phyloP scores from a whole-genome alignment of 2,797 vertebrate genomes.

The Scolopax rusticola region DNA sequence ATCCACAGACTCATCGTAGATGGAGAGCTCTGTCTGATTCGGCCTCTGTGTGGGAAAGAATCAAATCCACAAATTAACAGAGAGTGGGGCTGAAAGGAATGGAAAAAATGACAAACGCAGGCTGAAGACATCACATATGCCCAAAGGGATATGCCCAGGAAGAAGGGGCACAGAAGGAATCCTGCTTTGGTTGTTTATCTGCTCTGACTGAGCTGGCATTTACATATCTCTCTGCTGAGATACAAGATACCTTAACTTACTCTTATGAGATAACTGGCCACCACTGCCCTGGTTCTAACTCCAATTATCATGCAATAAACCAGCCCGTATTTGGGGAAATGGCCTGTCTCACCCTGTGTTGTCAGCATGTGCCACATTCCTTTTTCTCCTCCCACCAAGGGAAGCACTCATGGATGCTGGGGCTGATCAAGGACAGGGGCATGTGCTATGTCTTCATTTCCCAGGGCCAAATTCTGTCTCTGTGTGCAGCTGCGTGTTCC shows the following conservation, averaged over 20 bases:
- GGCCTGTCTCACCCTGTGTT: background rate
- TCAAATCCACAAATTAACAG: background rate
- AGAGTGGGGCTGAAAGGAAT: background rate
- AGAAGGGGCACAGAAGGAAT: background rate
- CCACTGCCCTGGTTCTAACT: background rate
- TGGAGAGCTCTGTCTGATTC: slow-evolving; percentile 67
- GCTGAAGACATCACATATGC: background rate
- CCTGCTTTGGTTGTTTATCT: background rate
- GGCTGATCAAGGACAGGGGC: background rate
- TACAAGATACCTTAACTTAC: background rate
- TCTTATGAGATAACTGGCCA: background rate
- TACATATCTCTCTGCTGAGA: background rate
- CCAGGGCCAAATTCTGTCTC: background rate
- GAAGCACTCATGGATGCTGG: background rate
- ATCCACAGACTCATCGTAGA: slow-evolving; percentile 61
- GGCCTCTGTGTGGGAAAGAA: slow-evolving; percentile 26
- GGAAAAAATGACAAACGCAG: background rate
- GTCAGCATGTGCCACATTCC: background rate
- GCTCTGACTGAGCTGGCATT: background rate
- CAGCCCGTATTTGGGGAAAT: background rate
- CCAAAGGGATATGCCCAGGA: background rate
- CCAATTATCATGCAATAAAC: background rate
- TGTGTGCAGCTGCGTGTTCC: background rate
- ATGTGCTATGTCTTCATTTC: background rate
- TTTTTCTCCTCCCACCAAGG: background rate